Percentiles rank a stretch among this genome's conserved stretches.
Conservation (phyloP, 2,113 vertebrate genomes). For the Tragulus kanchil region DNA sequence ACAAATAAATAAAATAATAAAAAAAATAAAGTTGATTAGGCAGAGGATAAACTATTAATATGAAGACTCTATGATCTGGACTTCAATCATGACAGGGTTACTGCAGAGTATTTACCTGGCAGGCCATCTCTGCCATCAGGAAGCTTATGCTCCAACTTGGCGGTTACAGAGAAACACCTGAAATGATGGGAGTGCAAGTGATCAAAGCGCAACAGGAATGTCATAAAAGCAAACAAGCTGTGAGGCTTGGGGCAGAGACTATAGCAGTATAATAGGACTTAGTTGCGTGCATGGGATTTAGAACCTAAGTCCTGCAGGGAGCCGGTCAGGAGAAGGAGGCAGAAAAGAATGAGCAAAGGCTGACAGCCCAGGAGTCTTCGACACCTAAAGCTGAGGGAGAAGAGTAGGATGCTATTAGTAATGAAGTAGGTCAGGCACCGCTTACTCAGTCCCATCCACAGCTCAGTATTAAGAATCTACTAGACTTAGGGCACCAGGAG, state of each 20-base stretch:
- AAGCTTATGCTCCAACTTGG: neutral
- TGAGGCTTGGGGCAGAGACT: neutral
- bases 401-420: neutral
- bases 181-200: neutral
- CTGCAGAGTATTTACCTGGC: neutral
- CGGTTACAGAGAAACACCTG: neutral
- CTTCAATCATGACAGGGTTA: neutral
- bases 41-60: neutral
- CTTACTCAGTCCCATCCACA: neutral
- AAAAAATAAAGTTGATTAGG: no score
- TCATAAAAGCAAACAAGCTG: neutral
- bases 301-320: neutral
- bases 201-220: neutral
- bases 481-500: neutral
- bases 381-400: neutral
- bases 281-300: neutral
- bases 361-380: neutral
- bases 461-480: no score
- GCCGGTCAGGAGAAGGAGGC: neutral
- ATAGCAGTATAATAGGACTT: neutral
- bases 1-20: no score
- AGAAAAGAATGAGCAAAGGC: neutral
- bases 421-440: accelerated
- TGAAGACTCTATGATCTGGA: neutral
- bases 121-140: neutral